phyloP scores from a whole-genome alignment of 2,888 invertebrate species.

The Drosophila sordidula region DNA sequence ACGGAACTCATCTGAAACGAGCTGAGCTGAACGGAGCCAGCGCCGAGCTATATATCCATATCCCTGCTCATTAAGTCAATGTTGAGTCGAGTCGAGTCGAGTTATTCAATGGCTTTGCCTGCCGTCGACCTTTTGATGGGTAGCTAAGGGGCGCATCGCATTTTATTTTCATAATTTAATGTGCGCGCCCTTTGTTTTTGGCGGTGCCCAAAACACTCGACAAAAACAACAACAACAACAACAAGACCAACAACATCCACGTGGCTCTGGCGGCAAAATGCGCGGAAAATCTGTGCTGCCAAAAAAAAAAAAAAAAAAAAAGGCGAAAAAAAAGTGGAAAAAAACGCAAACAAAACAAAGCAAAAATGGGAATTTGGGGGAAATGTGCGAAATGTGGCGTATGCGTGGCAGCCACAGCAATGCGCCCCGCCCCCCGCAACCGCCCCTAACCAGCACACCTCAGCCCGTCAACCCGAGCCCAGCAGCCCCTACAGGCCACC shows the following conservation, averaged over 20 bases:
- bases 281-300: slow-evolving; percentile 70
- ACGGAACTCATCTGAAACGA: slow-evolving; percentile 15
- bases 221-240: slow-evolving; percentile 31
- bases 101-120: slow-evolving; percentile 68
- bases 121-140: slow-evolving; percentile 74
- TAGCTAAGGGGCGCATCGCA: slow-evolving; percentile 49
- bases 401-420: slow-evolving; percentile 59
- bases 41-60: slow-evolving; percentile 35
- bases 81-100: slow-evolving; percentile 60
- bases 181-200: slow-evolving; percentile 67
- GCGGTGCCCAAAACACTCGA: slow-evolving; percentile 73
- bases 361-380: slow-evolving; percentile 34
- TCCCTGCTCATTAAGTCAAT: slow-evolving; percentile 74
- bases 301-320: slow-evolving; percentile 36
- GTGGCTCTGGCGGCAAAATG: slow-evolving; percentile 53
- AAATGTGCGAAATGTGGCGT: slow-evolving; percentile 65
- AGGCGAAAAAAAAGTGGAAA: slow-evolving; percentile 12
- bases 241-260: slow-evolving; percentile 18
- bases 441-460: not conserved
- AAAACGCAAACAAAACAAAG: slow-evolving; percentile 53
- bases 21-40: slow-evolving; percentile 13
- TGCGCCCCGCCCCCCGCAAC: slow-evolving; percentile 9
- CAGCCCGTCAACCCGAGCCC: slow-evolving; percentile 8
- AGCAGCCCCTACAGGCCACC: slow-evolving; percentile 18
- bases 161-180: slow-evolving; percentile 78